Evolutionary conservation across 2,888 invertebrate species (phyloP).

Genomic region (Syritta pipiens): DNA sequence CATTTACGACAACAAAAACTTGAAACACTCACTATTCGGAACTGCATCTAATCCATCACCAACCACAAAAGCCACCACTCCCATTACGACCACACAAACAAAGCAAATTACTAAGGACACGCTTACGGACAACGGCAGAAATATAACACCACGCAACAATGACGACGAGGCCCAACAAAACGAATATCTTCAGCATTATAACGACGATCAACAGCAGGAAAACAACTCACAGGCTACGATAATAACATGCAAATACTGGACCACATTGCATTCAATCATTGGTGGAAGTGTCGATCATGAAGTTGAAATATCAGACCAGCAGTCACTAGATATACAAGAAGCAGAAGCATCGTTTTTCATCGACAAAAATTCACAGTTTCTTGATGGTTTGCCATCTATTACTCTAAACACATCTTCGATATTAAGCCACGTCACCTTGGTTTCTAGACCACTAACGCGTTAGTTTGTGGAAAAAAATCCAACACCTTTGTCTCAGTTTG

Average conservation of each 20-base stretch:
- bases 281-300: conserved; percentile 42
- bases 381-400: conserved; percentile 62
- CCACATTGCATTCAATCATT: conserved; percentile 71
- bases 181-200: conserved; percentile 20
- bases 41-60: conserved; percentile 26
- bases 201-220: conserved; percentile 30
- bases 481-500: not conserved
- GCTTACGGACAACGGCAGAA: conserved; percentile 48
- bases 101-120: conserved; percentile 57
- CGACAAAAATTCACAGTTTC: conserved; percentile 72
- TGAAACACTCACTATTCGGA: conserved; percentile 43
- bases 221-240: conserved; percentile 70
- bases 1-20: conserved; percentile 70
- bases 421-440: conserved; percentile 75
- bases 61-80: conserved; percentile 5
- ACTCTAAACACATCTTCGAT: conserved; percentile 72
- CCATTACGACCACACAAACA: conserved; percentile 18
- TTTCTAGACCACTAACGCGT: conserved; percentile 75
- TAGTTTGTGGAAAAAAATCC: conserved; percentile 44
- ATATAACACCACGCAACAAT: conserved; percentile 37
- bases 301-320: conserved; percentile 31
- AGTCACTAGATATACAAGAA: conserved; percentile 38
- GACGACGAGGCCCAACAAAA: conserved; percentile 37
- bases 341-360: conserved; percentile 72
- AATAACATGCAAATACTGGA: conserved; percentile 76